These are phyloP conservation scores for Teleogryllus occipitalis DNA, from an alignment of 1,140 invertebrate genomes.

Conservation along the genomic window DNA sequence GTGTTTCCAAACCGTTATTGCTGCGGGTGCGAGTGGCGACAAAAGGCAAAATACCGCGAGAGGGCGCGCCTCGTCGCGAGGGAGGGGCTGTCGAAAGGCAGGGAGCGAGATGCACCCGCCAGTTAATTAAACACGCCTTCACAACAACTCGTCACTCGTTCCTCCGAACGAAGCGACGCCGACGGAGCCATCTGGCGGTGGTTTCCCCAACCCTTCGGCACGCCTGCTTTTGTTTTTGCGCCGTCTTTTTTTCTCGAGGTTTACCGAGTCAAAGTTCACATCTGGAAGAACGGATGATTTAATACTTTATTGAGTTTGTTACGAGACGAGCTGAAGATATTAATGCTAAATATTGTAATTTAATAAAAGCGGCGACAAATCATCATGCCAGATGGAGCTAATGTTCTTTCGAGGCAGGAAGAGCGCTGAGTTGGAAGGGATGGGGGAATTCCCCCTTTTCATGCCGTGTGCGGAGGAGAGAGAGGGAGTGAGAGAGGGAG, in stretches of 20 bases:
- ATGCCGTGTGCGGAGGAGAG: not conserved
- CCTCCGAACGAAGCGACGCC: not conserved
- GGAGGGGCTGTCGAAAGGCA: not conserved
- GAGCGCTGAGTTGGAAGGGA: not conserved
- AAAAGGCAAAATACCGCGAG: no score
- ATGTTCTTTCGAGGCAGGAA: not conserved
- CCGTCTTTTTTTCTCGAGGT: not conserved
- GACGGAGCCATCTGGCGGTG: not conserved
- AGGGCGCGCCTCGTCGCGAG: not conserved
- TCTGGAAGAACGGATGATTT: not conserved
- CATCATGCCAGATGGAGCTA: slow-evolving; percentile 3
- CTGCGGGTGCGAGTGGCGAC: no score
- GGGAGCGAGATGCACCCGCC: not conserved
- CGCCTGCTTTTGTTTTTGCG: not conserved
- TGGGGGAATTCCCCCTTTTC: no score
- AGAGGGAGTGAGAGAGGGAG: not conserved
- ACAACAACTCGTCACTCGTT: not conserved
- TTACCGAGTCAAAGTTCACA: not conserved
- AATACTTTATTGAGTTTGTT: not conserved
- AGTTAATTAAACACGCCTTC: not conserved
- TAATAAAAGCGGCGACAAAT: not conserved
- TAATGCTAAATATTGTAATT: slow-evolving; percentile 2
- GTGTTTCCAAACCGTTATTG: no score
- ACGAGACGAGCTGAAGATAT: not conserved
- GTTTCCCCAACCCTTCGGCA: not conserved